These are phyloP conservation scores for Bathynomus jamesi DNA, from an alignment of 1,140 invertebrate species.

Conservation along the genomic window DNA sequence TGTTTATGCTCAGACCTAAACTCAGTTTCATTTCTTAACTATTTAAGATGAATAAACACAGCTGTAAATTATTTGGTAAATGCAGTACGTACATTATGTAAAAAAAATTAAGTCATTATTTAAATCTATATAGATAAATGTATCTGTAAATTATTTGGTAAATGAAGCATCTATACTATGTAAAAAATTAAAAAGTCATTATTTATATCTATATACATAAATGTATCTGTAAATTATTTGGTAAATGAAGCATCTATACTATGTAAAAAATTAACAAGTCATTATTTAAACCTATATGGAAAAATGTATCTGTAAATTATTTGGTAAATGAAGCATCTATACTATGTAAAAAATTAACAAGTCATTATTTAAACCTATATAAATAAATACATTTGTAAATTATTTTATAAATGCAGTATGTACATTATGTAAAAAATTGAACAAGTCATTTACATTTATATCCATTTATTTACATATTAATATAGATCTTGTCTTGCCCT, in stretches of 20 bases:
- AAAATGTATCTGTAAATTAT: too few species aligned
- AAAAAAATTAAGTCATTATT: too few species aligned
- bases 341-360: too few species aligned
- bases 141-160: background rate
- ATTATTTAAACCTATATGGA: background rate
- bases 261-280: background rate
- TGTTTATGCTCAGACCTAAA: too few species aligned
- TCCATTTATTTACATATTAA: background rate
- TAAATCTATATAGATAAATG: background rate
- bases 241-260: background rate
- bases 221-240: background rate
- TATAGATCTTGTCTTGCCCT: background rate
- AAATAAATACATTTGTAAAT: background rate
- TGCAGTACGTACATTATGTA: too few species aligned
- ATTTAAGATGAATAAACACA: too few species aligned
- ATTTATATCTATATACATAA: background rate
- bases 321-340: too few species aligned
- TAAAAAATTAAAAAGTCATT: background rate
- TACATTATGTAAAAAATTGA: background rate
- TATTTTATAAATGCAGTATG: background rate
- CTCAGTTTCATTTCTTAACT: too few species aligned
- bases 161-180: background rate
- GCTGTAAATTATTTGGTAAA: too few species aligned
- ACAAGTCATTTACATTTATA: background rate
- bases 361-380: background rate